Base-by-base conservation (phyloP, 2,797 vertebrate species). In the Siniperca obscura region DNA sequence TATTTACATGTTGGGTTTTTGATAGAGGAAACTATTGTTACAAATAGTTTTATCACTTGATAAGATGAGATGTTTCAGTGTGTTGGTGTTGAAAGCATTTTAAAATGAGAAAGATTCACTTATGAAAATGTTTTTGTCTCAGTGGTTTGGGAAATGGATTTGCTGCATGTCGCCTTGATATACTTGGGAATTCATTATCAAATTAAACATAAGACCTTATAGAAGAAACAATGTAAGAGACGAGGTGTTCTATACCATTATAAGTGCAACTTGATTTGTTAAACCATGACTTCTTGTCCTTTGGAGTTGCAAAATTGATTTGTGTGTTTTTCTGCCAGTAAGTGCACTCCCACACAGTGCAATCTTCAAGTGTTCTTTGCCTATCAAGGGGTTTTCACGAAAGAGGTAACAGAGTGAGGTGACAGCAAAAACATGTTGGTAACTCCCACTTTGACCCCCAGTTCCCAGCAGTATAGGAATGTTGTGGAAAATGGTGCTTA, bases 1-100 rank as follows among this genome's bases (percentile, higher is more conserved):
- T 40, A 75, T 86, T 84, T 81, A 65, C 57, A 67, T 74, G 22
- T 59, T 81, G n/a, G 38, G 12, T 38, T 78, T 52, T 27, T 81
- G 64, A 70, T 60, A 25, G 53, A 74, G 62, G 61, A 53, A 76
- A 38, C 30, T 38, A 14, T 50, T 53, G 73, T 69, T 53, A 76
- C 17, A 76, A 68, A 73, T 40, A 56, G 36, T 66, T 80, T 65
- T 48, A 72, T 74, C 38, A 61, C 11, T 42, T 30, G n/a, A 70
- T 61, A 19, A 36, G 19, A 62, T 38, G 6, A 69, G 40, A 52
- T 78, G 38, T 83, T 22, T 52, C 12, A 2, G 9, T 76, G 52
- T 60, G n/a, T 59, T 66, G 25, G 17, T 34, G 36, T 44, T 71
- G 64, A 56, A 70, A 75, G 44, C 34, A 38, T 66, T 40, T 19